Evolutionary conservation across 2,888 invertebrate species (phyloP).

Genomic region (Zaprionus obscuricornis): DNA sequence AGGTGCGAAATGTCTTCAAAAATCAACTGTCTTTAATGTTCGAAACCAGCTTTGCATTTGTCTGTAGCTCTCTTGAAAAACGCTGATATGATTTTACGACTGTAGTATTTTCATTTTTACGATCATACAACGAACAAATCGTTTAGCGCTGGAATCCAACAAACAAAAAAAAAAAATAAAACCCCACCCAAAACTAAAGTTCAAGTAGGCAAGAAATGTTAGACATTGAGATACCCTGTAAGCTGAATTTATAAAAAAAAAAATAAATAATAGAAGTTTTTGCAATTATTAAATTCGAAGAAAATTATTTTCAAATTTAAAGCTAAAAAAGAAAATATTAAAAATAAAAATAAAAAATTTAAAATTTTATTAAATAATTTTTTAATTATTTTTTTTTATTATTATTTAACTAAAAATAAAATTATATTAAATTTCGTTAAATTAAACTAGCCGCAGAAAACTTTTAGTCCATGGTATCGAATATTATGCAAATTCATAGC

Average conservation of each 20-base stretch:
- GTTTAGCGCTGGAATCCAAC: conserved; percentile 55
- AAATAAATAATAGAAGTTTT: no score
- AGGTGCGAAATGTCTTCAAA: conserved; percentile 64
- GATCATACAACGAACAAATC: conserved; percentile 70
- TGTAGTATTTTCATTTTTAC: conserved; percentile 58
- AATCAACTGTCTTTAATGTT: conserved; percentile 12
- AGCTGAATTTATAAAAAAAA: no score
- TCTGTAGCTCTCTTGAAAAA: conserved; percentile 34
- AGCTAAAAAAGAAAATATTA: no score
- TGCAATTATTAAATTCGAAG: no score
- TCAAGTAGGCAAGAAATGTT: not conserved
- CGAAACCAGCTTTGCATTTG: conserved; percentile 48
- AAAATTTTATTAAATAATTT: no score
- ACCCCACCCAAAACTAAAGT: conserved; percentile 16
- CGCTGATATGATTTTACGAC: conserved; percentile 68
- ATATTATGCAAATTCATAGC: conserved; percentile 59
- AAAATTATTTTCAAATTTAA: no score
- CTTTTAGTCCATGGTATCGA: conserved; percentile 15
- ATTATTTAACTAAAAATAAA: no score
- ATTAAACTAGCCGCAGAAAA: no score
- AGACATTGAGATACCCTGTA: conserved; percentile 22
- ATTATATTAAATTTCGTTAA: no score
- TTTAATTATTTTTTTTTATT: no score
- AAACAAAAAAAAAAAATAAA: no score
- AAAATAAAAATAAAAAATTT: no score